Evolutionary conservation across 2,888 invertebrate genomes (phyloP).

Genomic region (Netelia virgata): DNA sequence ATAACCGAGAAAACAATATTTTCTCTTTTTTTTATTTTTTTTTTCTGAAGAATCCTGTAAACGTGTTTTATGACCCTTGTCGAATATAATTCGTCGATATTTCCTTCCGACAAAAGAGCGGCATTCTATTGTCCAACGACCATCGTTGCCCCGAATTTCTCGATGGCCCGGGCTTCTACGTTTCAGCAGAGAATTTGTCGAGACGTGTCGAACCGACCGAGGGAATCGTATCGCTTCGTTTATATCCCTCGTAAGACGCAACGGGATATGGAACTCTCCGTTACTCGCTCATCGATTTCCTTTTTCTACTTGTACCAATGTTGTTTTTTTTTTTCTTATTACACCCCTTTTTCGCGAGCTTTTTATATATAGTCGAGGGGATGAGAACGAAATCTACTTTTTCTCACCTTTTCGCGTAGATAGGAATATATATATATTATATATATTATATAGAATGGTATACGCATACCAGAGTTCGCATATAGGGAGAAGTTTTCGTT

Average conservation of each 20-base stretch:
- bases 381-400: constrained; percentile 7
- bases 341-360: constrained; percentile 1
- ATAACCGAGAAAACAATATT: no score
- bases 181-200: constrained; percentile 69
- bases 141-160: constrained; percentile 8
- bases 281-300: constrained; percentile 3
- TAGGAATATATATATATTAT: background rate
- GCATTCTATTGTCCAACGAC: background rate
- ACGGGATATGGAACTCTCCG: constrained; percentile 34
- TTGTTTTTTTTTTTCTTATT: constrained; percentile 26
- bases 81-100: background rate
- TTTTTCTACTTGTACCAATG: constrained; percentile 17
- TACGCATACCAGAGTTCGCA: background rate
- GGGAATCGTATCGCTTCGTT: constrained; percentile 58
- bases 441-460: background rate
- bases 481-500: constrained; percentile 20
- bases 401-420: background rate
- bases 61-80: no score
- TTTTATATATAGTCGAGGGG: constrained; percentile 8
- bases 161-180: constrained; percentile 55
- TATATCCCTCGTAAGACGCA: constrained; percentile 56
- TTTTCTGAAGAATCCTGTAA: no score
- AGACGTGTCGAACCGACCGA: constrained; percentile 40
- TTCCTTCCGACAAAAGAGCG: background rate
- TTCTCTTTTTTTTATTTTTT: no score